Base-by-base conservation (phyloP, 2,888 invertebrate species). In the Cryptus viduatorius region DNA sequence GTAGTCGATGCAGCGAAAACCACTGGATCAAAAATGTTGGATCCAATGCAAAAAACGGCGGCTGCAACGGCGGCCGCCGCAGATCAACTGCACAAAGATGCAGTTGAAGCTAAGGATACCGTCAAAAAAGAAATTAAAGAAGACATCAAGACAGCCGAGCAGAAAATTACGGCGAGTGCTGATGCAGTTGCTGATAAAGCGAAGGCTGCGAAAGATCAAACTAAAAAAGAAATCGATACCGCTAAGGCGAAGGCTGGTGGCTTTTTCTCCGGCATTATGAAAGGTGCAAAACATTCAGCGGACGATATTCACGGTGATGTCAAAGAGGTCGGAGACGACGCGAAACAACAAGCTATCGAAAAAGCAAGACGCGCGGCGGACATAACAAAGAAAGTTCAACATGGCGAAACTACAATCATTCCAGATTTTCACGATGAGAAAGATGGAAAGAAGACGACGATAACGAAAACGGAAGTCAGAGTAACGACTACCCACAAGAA, bases 1-100 rank as follows among this genome's bases (percentile, higher is more conserved):
- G 12, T 84, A 8, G 24, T 61, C 75, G 95, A 94, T 90, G 94
- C 95, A 90, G 95, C 95, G 90, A 94, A 95, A 37, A 91, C 94
- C 0, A 94, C 95, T 24, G 95, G 68, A 67, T 69, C 75, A 61
- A 81, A 86, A 84, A 94, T 95, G 4, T 94, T 93, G 84, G 94
- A 94, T 87, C 94, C 94, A 90, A 94, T 94, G 4, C 94, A 93
- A 75, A 94, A 94, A 42, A 44, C 94, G 12, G 56, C 75, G 2
- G 94, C 95, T 83, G 94, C 94, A 89, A 94, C 94, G 87, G 94
- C 94, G 4, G 68, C 83, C 19, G 75, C 82, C 19, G 79, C 59
- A 7, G 64, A 85, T 10, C 61, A 81, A 76, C 12, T 82, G 7
- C 48, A 48, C 7, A 73, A 86, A 46, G 86, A 77, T 50, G 72